phyloP scores from a whole-genome alignment of 2,797 vertebrate genomes.

The Acanthurus leucopareius region DNA sequence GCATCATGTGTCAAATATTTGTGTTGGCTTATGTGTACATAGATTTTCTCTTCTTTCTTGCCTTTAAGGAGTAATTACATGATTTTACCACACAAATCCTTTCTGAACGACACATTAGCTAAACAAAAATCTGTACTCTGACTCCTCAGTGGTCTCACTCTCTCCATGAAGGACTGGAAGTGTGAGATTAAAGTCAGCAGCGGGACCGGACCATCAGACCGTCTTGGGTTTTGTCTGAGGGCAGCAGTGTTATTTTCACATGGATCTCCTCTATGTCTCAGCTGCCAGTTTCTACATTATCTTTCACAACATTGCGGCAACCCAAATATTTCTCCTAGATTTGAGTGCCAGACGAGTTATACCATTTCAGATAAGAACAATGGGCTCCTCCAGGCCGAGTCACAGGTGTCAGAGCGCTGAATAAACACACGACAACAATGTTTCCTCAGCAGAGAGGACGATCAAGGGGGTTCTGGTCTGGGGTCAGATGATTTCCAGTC shows the following conservation, averaged over 20 bases:
- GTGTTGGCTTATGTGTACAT: too few species aligned
- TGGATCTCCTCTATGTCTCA: slow-evolving; percentile 31
- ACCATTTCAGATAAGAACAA: slow-evolving; percentile 76
- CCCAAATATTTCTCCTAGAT: slow-evolving; percentile 76
- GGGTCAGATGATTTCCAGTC: slow-evolving; percentile 75
- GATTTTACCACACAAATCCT: background rate
- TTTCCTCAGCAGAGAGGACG: slow-evolving; percentile 66
- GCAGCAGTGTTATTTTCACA: slow-evolving; percentile 62
- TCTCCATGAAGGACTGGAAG: background rate
- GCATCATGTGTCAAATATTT: background rate
- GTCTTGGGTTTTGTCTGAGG: slow-evolving; percentile 37
- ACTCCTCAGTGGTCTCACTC: background rate
- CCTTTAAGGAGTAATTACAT: background rate
- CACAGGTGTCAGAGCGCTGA: slow-evolving; percentile 79
- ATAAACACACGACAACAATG: slow-evolving; percentile 73
- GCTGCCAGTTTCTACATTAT: slow-evolving; percentile 62
- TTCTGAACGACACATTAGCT: background rate
- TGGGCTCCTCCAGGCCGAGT: slow-evolving; percentile 60
- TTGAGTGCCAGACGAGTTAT: slow-evolving; percentile 48
- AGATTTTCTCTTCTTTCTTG: background rate
- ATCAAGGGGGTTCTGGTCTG: slow-evolving; percentile 36
- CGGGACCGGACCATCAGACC: slow-evolving; percentile 18
- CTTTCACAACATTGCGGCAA: slow-evolving; percentile 49
- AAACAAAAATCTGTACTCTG: background rate
- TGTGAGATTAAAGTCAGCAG: background rate